Percentiles rank a stretch among this genome's conserved stretches.
Conservation (phyloP, 1,140 invertebrate genomes). For the Ganaspis sp. region DNA sequence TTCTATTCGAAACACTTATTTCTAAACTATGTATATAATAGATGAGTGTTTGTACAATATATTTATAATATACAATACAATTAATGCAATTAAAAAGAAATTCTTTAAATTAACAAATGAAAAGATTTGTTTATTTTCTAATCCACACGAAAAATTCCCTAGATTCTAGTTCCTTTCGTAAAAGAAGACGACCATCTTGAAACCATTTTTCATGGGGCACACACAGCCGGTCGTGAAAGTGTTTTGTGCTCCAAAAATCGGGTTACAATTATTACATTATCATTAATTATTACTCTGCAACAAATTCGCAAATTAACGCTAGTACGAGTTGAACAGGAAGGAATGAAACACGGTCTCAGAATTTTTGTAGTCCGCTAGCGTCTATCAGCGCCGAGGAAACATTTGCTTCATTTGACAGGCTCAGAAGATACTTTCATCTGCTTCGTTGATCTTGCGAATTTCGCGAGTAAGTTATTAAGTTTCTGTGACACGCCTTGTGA, state of each 20-base stretch:
- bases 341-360: background rate
- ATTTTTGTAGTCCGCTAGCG: conserved; percentile 32
- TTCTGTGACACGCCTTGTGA: background rate
- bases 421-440: conserved; percentile 31
- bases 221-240: conserved; percentile 66
- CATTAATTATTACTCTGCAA: conserved; percentile 40
- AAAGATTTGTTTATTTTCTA: no score
- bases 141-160: no score
- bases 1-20: no score
- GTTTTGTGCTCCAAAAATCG: conserved; percentile 55
- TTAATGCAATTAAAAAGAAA: no score
- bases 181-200: no score
- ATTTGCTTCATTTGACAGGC: conserved; percentile 34
- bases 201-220: no score
- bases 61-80: no score
- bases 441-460: conserved; percentile 24
- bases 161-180: no score
- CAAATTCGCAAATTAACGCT: background rate
- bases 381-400: conserved; percentile 44
- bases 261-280: conserved; percentile 40
- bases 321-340: conserved; percentile 5
- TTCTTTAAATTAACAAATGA: no score
- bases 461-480: background rate
- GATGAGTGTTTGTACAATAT: no score
- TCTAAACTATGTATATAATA: no score